These are phyloP conservation scores for Lepidochrysops patricia DNA, from an alignment of 2,888 invertebrate genomes.

Conservation along the genomic window DNA sequence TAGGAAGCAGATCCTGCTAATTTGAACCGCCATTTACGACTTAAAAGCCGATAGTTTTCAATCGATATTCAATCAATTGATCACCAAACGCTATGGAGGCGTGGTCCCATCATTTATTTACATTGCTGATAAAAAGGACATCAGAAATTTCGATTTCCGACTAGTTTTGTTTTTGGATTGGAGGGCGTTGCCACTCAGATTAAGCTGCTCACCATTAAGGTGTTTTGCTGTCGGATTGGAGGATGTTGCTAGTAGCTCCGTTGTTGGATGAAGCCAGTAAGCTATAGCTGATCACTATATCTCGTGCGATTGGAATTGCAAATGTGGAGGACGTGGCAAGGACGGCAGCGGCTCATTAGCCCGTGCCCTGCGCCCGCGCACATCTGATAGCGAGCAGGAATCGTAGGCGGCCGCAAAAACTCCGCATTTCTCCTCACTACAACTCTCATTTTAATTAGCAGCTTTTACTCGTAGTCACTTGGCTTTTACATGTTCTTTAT, in stretches of 20 bases:
- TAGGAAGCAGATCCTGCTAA: neutral
- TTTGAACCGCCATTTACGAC: too few species aligned
- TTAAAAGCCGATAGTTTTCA: too few species aligned
- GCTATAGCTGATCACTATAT: neutral
- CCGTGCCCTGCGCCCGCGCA: slow-evolving; percentile 30
- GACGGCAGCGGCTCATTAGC: slow-evolving; percentile 33
- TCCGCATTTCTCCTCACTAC: slow-evolving; percentile 16
- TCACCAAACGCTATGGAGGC: neutral
- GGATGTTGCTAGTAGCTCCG: too few species aligned
- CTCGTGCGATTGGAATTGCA: neutral
- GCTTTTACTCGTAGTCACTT: neutral
- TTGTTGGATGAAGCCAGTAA: too few species aligned
- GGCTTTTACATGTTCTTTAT: neutral
- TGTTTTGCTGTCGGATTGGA: too few species aligned
- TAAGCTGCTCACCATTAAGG: too few species aligned
- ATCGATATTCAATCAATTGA: neutral
- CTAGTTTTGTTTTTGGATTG: too few species aligned
- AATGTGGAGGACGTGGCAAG: slow-evolving; percentile 24
- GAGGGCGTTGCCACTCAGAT: too few species aligned
- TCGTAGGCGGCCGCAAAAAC: slow-evolving; percentile 26
- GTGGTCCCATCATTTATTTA: neutral
- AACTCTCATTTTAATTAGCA: slow-evolving; percentile 20
- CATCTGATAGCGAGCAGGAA: slow-evolving; percentile 36
- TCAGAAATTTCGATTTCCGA: too few species aligned
- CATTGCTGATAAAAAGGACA: neutral